Conservation (phyloP, 2,888 invertebrate species). For the Diogma glabrata region DNA sequence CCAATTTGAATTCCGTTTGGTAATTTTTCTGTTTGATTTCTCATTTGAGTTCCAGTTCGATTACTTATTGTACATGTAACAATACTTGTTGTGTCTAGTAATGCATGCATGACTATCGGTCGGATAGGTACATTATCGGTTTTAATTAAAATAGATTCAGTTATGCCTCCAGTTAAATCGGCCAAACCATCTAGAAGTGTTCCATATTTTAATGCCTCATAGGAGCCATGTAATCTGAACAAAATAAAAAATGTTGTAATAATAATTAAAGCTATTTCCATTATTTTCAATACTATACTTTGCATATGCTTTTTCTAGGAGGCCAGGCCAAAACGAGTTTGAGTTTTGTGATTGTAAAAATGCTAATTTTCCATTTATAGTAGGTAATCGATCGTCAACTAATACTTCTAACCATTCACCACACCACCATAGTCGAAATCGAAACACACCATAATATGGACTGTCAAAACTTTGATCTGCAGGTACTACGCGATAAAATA, state of each 20-base stretch:
- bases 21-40: slow-evolving; percentile 49
- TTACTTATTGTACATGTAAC: slow-evolving; percentile 62
- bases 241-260: neutral
- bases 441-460: slow-evolving; percentile 65
- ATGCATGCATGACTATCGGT: slow-evolving; percentile 47
- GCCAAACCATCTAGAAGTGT: slow-evolving; percentile 76
- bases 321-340: slow-evolving; percentile 79
- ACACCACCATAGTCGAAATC: slow-evolving; percentile 89
- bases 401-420: slow-evolving; percentile 85
- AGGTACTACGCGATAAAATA: slow-evolving; percentile 84
- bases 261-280: neutral
- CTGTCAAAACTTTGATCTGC: slow-evolving; percentile 73
- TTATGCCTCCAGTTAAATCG: slow-evolving; percentile 80
- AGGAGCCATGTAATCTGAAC: slow-evolving; percentile 75
- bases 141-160: slow-evolving; percentile 64
- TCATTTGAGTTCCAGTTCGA: slow-evolving; percentile 36
- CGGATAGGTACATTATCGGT: slow-evolving; percentile 58
- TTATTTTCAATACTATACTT: slow-evolving; percentile 49
- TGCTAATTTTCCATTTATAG: slow-evolving; percentile 73
- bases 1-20: slow-evolving; percentile 58
- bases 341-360: slow-evolving; percentile 72
- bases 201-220: slow-evolving; percentile 89
- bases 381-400: slow-evolving; percentile 81
- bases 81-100: slow-evolving; percentile 72
- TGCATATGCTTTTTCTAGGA: slow-evolving; percentile 86